Evolutionary conservation across 2,113 vertebrate species (phyloP).

Genomic region (Macroglossus sobrinus): DNA sequence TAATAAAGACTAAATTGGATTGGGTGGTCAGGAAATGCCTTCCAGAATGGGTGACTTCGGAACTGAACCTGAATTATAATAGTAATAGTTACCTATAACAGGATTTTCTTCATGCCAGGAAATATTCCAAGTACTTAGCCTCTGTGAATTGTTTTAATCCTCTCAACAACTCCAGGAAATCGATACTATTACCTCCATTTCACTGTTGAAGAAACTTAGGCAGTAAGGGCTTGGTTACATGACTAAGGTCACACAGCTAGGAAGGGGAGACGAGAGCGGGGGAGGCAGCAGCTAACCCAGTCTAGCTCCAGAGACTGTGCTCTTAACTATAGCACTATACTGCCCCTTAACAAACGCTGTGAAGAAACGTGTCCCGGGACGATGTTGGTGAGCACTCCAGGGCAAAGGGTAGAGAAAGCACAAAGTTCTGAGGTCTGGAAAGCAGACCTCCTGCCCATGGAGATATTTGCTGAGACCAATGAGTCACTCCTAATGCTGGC

Average conservation of each 20-base stretch:
- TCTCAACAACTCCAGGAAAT: neutral
- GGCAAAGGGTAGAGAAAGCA: neutral
- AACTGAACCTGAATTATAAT: neutral
- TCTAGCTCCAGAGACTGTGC: neutral
- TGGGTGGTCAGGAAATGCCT: neutral
- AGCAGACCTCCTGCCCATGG: neutral
- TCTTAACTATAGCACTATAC: neutral
- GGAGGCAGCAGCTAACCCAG: neutral
- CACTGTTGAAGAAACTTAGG: neutral
- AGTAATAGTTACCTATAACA: neutral
- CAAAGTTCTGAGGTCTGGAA: neutral
- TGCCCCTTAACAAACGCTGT: neutral
- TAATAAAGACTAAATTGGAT: neutral
- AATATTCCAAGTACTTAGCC: neutral
- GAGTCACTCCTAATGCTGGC: neutral
- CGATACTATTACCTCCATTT: neutral
- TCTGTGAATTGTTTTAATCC: neutral
- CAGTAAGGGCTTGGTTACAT: neutral
- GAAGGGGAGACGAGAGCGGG: neutral
- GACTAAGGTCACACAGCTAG: neutral
- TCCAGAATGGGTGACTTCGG: neutral
- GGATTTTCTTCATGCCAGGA: neutral
- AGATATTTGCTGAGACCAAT: neutral
- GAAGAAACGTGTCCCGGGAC: neutral
- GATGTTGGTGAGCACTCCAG: neutral